These are phyloP conservation scores for Chlamydotis undulata DNA, from an alignment of 2,113 vertebrate genomes.

Conservation along the genomic window DNA sequence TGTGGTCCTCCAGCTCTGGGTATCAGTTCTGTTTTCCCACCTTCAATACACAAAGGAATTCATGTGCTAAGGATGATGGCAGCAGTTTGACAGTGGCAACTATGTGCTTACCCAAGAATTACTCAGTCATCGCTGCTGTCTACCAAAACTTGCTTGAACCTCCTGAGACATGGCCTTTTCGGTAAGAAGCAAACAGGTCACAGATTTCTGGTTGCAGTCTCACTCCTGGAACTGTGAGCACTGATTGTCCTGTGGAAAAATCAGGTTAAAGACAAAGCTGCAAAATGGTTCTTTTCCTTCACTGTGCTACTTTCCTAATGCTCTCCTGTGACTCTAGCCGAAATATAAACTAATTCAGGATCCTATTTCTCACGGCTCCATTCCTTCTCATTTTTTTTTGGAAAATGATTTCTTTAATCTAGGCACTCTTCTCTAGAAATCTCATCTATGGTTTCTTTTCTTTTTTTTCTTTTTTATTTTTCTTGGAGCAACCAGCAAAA, in stretches of 20 bases:
- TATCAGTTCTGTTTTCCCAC: background rate
- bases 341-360: slow-evolving; percentile 5
- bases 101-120: background rate
- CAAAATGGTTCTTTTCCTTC: background rate
- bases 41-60: background rate
- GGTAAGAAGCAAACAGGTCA: slow-evolving; percentile 79
- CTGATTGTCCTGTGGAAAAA: slow-evolving; percentile 79
- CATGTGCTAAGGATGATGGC: background rate
- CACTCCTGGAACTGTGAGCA: slow-evolving; percentile 86
- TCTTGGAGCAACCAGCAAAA: slow-evolving; percentile 29
- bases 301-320: background rate
- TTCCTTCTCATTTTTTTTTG: background rate
- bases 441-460: background rate
- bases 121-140: background rate
- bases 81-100: background rate
- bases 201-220: slow-evolving; percentile 84
- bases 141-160: slow-evolving; percentile 80
- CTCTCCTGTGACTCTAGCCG: background rate
- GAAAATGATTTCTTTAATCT: slow-evolving; percentile 26
- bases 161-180: slow-evolving; percentile 57
- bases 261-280: slow-evolving; percentile 22
- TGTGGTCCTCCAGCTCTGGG: background rate
- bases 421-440: slow-evolving; percentile 41
- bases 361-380: background rate
- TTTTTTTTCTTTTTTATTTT: background rate